phyloP scores from a whole-genome alignment of 1,140 invertebrate species.

The Hetaerina americana region DNA sequence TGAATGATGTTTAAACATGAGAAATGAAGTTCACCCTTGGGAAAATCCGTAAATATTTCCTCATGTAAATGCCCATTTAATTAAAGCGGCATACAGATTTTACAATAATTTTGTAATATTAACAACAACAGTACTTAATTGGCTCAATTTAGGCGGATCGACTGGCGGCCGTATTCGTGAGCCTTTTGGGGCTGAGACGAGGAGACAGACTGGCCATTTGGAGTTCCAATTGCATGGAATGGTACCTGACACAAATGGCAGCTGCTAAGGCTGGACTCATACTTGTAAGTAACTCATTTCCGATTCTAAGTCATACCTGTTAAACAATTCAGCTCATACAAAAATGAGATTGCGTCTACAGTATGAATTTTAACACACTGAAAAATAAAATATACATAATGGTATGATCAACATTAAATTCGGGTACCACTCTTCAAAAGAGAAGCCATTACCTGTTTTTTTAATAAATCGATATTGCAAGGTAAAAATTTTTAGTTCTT shows the following conservation, averaged over 20 bases:
- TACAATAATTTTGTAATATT: no score
- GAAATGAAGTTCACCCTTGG: no score
- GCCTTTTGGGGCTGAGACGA: slow-evolving; percentile 52
- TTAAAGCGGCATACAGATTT: no score
- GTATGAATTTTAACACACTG: background rate
- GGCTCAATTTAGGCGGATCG: slow-evolving; percentile 63
- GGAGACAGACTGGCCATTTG: slow-evolving; percentile 82
- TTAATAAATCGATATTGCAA: no score
- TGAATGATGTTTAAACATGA: no score
- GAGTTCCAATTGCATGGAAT: slow-evolving; percentile 74
- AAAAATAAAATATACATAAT: background rate
- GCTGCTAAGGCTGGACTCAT: slow-evolving; percentile 69
- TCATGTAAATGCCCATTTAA: no score
- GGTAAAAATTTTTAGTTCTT: no score
- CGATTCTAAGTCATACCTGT: background rate
- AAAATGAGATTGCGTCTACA: background rate
- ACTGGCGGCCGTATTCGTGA: slow-evolving; percentile 64
- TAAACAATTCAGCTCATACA: background rate
- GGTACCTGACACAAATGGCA: slow-evolving; percentile 65
- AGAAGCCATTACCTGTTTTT: no score
- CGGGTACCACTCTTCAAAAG: background rate
- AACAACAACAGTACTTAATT: no score
- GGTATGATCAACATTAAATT: slow-evolving; percentile 12
- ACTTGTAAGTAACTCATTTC: slow-evolving; percentile 39
- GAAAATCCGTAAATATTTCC: no score